Evolutionary conservation across 2,888 invertebrate species (phyloP).

Genomic region (Limnephilus rhombicus): DNA sequence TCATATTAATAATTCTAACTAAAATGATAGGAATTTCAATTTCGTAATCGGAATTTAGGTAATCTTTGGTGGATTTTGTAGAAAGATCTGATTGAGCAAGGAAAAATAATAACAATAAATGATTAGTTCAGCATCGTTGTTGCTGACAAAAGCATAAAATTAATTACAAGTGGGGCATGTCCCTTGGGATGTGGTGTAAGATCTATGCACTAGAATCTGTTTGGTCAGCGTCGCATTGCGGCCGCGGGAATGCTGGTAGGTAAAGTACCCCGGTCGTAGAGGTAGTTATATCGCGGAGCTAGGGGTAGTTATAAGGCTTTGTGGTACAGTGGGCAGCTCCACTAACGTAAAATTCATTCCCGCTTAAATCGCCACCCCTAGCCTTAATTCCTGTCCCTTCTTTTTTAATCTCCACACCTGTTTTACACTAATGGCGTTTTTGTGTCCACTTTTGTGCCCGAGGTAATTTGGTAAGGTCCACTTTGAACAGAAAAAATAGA

Average conservation of each 20-base stretch:
- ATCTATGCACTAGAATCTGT: conserved; percentile 19
- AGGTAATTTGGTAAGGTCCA: conserved; percentile 27
- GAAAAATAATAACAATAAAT: not conserved
- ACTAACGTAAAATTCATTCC: conserved; percentile 55
- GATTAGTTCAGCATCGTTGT: not conserved
- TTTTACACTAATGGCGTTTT: conserved; percentile 49
- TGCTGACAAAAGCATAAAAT: not conserved
- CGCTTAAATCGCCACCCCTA: conserved; percentile 56
- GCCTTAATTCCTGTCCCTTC: conserved; percentile 40
- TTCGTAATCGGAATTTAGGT: too few relatives aligned
- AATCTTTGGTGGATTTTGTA: too few relatives aligned
- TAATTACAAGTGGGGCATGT: not conserved
- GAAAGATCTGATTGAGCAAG: not conserved
- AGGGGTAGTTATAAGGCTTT: conserved; percentile 12
- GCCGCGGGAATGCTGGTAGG: conserved; percentile 15
- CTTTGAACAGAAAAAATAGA: not conserved
- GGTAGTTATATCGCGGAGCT: not conserved
- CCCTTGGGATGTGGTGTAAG: not conserved
- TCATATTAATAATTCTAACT: too few relatives aligned
- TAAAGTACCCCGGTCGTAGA: not conserved
- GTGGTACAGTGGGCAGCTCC: conserved; percentile 20
- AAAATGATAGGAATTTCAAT: too few relatives aligned
- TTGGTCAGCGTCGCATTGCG: conserved; percentile 37
- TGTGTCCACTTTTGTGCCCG: conserved; percentile 39
- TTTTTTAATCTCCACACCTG: conserved; percentile 48